A percentile compares a stretch with the other conserved stretches of the same genome.
Conservation (phyloP, 2,797 vertebrate species). For the Poeciliopsis gracilis region DNA sequence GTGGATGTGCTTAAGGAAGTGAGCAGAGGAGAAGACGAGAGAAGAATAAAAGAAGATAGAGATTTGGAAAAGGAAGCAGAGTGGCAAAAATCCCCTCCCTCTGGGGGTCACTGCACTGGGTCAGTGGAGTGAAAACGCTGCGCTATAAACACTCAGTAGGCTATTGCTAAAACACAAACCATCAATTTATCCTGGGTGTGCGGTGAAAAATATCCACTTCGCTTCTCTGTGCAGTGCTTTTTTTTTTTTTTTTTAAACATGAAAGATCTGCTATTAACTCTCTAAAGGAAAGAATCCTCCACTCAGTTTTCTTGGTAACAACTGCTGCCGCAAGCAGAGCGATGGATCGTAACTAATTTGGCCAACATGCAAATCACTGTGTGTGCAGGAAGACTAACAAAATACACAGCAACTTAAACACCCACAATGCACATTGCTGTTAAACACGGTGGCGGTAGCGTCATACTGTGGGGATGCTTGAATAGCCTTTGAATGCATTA, state of each 20-base stretch:
- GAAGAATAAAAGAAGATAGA: constrained; percentile 41
- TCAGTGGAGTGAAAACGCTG: constrained; percentile 72
- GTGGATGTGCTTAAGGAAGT: constrained; percentile 5
- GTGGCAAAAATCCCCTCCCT: constrained; percentile 71
- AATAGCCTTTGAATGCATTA: not conserved
- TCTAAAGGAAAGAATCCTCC: constrained; percentile 3
- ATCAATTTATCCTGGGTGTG: constrained; percentile 69
- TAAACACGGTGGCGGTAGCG: too few species aligned
- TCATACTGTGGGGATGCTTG: not conserved
- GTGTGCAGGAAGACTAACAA: not conserved
- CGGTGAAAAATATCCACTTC: constrained; percentile 61
- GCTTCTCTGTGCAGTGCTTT: constrained; percentile 40
- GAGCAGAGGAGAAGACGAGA: constrained; percentile 14
- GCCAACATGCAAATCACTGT: not conserved
- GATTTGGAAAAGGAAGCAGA: constrained; percentile 62
- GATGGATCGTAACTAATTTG: too few species aligned
- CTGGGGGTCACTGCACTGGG: constrained; percentile 57
- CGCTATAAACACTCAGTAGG: constrained; percentile 68
- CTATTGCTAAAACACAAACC: constrained; percentile 48
- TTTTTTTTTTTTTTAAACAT: constrained; percentile 6
- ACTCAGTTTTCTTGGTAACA: not conserved
- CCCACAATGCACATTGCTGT: too few species aligned
- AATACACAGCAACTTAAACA: not conserved
- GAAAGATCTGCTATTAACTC: constrained; percentile 44
- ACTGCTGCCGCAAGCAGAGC: constrained; percentile 1